A percentile compares a stretch with the other conserved stretches of the same genome.
These are phyloP conservation scores for Phorcus lineatus DNA, from an alignment of 2,888 invertebrate species.

Conservation along the genomic window DNA sequence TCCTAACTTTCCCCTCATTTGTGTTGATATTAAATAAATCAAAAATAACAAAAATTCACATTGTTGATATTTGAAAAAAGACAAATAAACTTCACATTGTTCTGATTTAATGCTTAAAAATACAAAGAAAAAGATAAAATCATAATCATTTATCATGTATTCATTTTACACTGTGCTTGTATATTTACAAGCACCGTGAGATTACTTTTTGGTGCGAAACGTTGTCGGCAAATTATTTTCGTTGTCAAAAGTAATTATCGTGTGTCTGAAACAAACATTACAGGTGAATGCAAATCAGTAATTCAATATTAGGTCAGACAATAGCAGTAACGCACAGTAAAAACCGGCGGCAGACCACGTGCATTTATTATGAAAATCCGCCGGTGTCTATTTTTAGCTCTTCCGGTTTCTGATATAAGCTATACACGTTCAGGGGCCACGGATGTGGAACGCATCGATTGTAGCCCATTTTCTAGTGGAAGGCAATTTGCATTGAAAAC, in stretches of 20 bases:
- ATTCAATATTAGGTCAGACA: not conserved
- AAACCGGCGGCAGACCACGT: constrained; percentile 31
- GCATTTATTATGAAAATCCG: constrained; percentile 47
- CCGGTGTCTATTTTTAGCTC: constrained; percentile 24
- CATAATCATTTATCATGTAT: too few species aligned
- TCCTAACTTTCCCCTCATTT: too few species aligned
- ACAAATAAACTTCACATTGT: too few species aligned
- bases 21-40: too few species aligned
- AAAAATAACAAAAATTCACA: too few species aligned
- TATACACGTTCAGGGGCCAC: constrained; percentile 27
- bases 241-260: not conserved
- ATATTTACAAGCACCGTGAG: too few species aligned
- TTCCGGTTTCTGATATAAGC: constrained; percentile 13
- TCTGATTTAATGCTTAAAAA: too few species aligned
- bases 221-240: too few species aligned
- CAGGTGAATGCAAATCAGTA: not conserved
- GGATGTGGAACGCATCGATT: constrained; percentile 27
- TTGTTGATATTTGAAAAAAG: too few species aligned
- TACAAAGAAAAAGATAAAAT: too few species aligned
- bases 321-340: not conserved
- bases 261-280: not conserved
- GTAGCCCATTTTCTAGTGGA: constrained; percentile 21
- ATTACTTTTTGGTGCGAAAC: too few species aligned
- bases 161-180: too few species aligned
- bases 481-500: constrained; percentile 26